Base-by-base conservation (phyloP, 2,888 invertebrate genomes). In the Rhagonycha lutea region DNA sequence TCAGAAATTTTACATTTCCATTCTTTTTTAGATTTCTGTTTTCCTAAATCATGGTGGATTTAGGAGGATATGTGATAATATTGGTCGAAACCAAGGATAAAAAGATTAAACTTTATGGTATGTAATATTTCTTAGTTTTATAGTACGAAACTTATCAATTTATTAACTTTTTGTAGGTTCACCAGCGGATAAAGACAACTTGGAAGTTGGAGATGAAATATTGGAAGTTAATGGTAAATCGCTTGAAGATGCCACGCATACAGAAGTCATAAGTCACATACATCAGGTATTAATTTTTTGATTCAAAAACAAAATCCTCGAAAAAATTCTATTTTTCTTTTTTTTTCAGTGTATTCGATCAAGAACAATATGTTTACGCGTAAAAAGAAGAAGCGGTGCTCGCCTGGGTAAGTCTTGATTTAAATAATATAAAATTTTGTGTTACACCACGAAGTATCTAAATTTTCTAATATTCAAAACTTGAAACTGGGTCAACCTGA, bases 191-290 rank as follows among this genome's bases (percentile, higher is more conserved):
- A 94, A 95, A 89, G 98, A 98, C 89, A 94, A 94, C 89, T 90
- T 98, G 89, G 96, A 97, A 90, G 94, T 98, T 85, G 98, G 97
- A 78, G 98, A 99, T 89, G 98, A 98, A 90, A 98, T 99, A 87
- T 91, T 98, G 89, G 98, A 98, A 89, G 96, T 99, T 82, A 99
- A 99, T 88, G 98, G 98, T 83, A 94, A 95, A 83, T 94, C 94
- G 81, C 90, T 98, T 85, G 96, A 97, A 84, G 95, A 97, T 88
- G 95, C 96, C 88, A 94, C 96, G 76, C 94, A 97, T 87, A 93
- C 95, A 0, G 97, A 98, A 89, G 96, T 98, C 85, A 94, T 98
- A 83, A 94, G 95, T 47, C 96, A 98, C 87, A 98, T 98, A 86
- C 97, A 98, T 87, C 95, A 98, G 94, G 98, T 98, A 88, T 12